Evolutionary conservation across 2,888 invertebrate species (phyloP).

Genomic region (Drosophila heteroneura): DNA sequence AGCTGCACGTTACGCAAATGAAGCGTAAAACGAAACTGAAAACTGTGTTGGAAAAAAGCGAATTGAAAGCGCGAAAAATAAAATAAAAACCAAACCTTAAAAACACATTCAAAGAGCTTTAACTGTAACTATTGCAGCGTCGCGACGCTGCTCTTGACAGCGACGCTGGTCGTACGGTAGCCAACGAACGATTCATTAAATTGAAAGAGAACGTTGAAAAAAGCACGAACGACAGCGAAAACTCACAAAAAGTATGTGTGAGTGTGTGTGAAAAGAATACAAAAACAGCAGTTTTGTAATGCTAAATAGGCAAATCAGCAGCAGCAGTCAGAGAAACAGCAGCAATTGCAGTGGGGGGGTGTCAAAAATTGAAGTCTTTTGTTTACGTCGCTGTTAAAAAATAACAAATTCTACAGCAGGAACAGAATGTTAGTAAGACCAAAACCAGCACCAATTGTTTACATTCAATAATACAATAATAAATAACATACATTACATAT

Average conservation of each 20-base stretch:
- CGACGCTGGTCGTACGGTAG: slow-evolving; percentile 46
- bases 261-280: slow-evolving; percentile 35
- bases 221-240: slow-evolving; percentile 79
- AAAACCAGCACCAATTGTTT: slow-evolving; percentile 49
- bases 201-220: slow-evolving; percentile 73
- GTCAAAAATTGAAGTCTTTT: slow-evolving; percentile 73
- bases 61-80: slow-evolving; percentile 60
- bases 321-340: slow-evolving; percentile 11
- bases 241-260: slow-evolving; percentile 30
- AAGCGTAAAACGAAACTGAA: slow-evolving; percentile 67
- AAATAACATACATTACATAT: slow-evolving; percentile 2
- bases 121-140: slow-evolving; percentile 61
- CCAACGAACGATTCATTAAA: slow-evolving; percentile 62
- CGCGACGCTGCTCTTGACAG: slow-evolving; percentile 19
- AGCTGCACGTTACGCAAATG: slow-evolving; percentile 72
- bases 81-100: slow-evolving; percentile 4
- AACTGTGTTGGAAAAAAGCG: slow-evolving; percentile 70
- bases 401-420: slow-evolving; percentile 18
- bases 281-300: slow-evolving; percentile 72
- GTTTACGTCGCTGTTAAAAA: slow-evolving; percentile 46
- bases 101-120: slow-evolving; percentile 49
- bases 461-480: slow-evolving; percentile 16
- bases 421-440: slow-evolving; percentile 37
- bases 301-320: slow-evolving; percentile 66
- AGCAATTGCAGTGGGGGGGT: slow-evolving; percentile 26